Conservation (phyloP, 2,797 vertebrate species). For the Lutjanus campechanus region DNA sequence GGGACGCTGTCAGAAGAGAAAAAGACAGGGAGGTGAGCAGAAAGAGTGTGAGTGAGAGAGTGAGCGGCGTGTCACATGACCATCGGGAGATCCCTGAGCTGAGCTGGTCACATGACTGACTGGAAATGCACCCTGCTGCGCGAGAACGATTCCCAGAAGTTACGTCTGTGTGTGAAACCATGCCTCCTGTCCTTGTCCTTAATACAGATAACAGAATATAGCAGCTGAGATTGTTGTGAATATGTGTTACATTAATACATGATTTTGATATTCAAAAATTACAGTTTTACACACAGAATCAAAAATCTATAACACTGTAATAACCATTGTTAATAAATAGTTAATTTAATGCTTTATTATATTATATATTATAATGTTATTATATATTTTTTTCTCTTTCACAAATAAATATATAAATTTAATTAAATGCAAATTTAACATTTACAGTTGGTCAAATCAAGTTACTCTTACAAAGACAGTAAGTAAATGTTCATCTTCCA, state of each 20-base stretch:
- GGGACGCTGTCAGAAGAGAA: conserved; percentile 22
- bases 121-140: conserved; percentile 71
- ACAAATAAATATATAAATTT: too few relatives aligned
- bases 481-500: too few relatives aligned
- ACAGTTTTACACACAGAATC: background rate
- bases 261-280: background rate
- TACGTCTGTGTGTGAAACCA: conserved; percentile 38
- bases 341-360: too few relatives aligned
- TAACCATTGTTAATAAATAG: too few relatives aligned
- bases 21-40: conserved; percentile 17
- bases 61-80: conserved; percentile 63
- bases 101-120: conserved; percentile 80
- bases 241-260: background rate
- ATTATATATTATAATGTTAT: too few relatives aligned
- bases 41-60: conserved; percentile 5
- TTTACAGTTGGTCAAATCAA: too few relatives aligned
- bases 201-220: conserved; percentile 19
- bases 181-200: conserved; percentile 23
- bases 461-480: too few relatives aligned
- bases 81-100: conserved; percentile 73
- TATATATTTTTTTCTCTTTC: too few relatives aligned
- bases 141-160: conserved; percentile 78
- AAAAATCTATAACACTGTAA: too few relatives aligned
- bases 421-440: too few relatives aligned
- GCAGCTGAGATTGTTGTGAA: conserved; percentile 6